Conservation (phyloP, 2,888 invertebrate species). For the Villa cingulata region DNA sequence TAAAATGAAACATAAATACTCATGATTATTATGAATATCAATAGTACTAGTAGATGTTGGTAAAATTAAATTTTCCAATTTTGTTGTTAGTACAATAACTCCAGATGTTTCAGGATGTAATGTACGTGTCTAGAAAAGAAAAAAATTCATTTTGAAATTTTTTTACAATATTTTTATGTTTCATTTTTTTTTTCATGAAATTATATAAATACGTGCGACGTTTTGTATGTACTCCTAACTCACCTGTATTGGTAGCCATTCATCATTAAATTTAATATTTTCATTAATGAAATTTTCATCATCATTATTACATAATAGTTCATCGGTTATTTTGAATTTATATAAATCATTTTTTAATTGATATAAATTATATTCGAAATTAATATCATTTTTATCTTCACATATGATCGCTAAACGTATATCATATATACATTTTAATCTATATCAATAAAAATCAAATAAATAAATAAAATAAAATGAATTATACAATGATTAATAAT, state of each 20-base stretch:
- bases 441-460: background rate
- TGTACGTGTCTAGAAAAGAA: conserved; percentile 1
- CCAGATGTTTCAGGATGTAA: conserved; percentile 9
- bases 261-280: conserved; percentile 6
- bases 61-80: conserved; percentile 3
- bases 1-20: conserved; percentile 7
- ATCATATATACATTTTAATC: conserved; percentile 9
- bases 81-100: conserved; percentile 5
- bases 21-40: no score
- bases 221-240: no score
- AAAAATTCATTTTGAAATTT: no score
- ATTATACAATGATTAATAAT: no score
- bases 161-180: no score
- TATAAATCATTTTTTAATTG: conserved; percentile 9
- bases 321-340: conserved; percentile 8
- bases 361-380: conserved; percentile 11
- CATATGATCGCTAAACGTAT: conserved; percentile 5
- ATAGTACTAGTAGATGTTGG: background rate
- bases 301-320: conserved; percentile 5
- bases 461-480: background rate
- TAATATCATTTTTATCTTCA: conserved; percentile 1
- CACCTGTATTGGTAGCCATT: conserved; percentile 11
- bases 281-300: background rate
- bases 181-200: no score
- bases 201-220: no score